phyloP scores from a whole-genome alignment of 2,888 invertebrate species.

The Macropis europaea region DNA sequence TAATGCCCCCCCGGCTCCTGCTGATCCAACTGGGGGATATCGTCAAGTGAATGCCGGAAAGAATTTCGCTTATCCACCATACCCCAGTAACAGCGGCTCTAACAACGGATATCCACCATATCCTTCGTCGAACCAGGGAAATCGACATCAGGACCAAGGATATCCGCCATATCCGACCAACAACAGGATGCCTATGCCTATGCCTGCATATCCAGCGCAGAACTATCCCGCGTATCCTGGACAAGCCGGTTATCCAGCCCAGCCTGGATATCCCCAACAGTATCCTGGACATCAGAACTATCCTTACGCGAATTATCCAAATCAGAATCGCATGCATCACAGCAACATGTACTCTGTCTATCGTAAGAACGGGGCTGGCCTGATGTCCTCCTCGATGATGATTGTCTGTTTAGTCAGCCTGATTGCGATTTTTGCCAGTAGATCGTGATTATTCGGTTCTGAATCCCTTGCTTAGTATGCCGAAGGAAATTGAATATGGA shows the following conservation, averaged over 20 bases:
- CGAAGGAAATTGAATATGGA: no score
- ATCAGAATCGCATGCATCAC: slow-evolving; percentile 49
- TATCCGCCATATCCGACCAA: slow-evolving; percentile 61
- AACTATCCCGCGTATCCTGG: slow-evolving; percentile 52
- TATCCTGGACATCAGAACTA: slow-evolving; percentile 64
- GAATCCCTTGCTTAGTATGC: not conserved
- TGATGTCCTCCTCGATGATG: slow-evolving; percentile 19
- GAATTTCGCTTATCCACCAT: slow-evolving; percentile 72
- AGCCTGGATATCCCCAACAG: slow-evolving; percentile 49
- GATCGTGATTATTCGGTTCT: slow-evolving; percentile 34
- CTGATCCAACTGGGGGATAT: slow-evolving; percentile 52
- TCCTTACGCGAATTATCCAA: slow-evolving; percentile 57
- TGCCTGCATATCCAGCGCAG: slow-evolving; percentile 52
- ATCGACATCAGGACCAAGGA: slow-evolving; percentile 54
- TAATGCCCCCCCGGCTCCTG: slow-evolving; percentile 73
- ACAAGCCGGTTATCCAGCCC: slow-evolving; percentile 34
- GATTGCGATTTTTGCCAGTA: slow-evolving; percentile 1
- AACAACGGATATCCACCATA: slow-evolving; percentile 63
- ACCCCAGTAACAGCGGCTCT: slow-evolving; percentile 59
- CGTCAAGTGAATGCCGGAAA: slow-evolving; percentile 61
- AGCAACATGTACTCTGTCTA: slow-evolving; percentile 58
- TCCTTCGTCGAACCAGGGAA: slow-evolving; percentile 57
- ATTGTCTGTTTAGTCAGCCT: slow-evolving; percentile 48
- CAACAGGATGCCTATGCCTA: slow-evolving; percentile 73
- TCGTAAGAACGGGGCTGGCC: slow-evolving; percentile 44